Conservation (phyloP, 1,140 invertebrate species). For the Solenopsis fugax region DNA sequence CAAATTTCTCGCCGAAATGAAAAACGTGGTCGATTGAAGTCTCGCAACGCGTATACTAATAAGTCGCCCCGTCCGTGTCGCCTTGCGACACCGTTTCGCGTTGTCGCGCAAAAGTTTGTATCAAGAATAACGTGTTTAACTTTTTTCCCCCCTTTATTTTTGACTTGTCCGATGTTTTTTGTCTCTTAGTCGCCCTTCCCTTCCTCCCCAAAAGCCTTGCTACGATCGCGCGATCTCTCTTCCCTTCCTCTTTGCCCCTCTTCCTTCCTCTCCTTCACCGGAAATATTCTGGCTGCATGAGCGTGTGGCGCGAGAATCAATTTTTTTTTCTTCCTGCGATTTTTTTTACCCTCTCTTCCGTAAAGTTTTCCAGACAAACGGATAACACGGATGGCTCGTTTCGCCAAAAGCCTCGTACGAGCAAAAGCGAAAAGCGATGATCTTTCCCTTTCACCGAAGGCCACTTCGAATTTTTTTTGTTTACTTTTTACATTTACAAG, state of each 20-base stretch:
- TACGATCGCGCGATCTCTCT: background rate
- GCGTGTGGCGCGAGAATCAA: constrained; percentile 61
- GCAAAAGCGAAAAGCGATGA: constrained; percentile 78
- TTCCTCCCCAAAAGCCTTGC: background rate
- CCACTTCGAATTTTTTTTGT: constrained; percentile 84
- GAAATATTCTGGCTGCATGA: constrained; percentile 58
- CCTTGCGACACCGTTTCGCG: constrained; percentile 56
- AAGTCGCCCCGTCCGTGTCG: constrained; percentile 27
- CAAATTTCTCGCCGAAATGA: constrained; percentile 63
- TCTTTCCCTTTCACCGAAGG: constrained; percentile 84
- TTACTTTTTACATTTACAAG: constrained; percentile 83
- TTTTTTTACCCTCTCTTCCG: constrained; percentile 63
- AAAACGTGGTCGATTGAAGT: constrained; percentile 68
- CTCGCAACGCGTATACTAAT: constrained; percentile 42
- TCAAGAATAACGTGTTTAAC: constrained; percentile 86
- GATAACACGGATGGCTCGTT: constrained; percentile 67
- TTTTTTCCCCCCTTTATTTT: constrained; percentile 60
- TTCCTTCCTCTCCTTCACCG: background rate
- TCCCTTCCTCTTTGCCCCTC: background rate
- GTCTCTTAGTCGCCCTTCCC: constrained; percentile 2
- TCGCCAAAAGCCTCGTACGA: constrained; percentile 62
- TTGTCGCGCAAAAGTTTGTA: constrained; percentile 86
- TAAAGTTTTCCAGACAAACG: constrained; percentile 71
- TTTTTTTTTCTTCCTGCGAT: constrained; percentile 66
- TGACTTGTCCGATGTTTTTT: constrained; percentile 45